A percentile compares a stretch with the other conserved stretches of the same genome.
Evolutionary conservation across 1,140 invertebrate species (phyloP).

Genomic region (Mya arenaria): DNA sequence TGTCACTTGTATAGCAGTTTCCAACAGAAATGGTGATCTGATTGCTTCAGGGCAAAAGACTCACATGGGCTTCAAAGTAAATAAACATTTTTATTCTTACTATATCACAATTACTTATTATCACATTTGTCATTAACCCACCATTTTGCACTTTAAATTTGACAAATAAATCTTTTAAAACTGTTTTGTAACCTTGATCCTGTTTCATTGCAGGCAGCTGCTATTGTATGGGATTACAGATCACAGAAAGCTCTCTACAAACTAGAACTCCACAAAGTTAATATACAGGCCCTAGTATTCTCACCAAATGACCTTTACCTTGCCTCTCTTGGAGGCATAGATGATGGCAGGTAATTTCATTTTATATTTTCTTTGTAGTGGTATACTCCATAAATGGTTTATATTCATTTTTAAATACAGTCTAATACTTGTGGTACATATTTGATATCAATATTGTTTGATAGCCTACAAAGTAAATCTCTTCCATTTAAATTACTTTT

Average conservation of each 20-base stretch:
- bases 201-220: slow-evolving; percentile 87
- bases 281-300: slow-evolving; percentile 91
- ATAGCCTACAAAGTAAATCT: no score
- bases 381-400: no score
- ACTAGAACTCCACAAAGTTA: slow-evolving; percentile 92
- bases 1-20: slow-evolving; percentile 91
- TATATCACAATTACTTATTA: no score
- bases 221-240: slow-evolving; percentile 94
- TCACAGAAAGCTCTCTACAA: slow-evolving; percentile 84
- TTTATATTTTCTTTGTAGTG: no score
- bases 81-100: background rate
- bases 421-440: no score
- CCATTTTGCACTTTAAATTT: no score
- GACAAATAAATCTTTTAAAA: no score
- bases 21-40: slow-evolving; percentile 87
- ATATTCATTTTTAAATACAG: no score
- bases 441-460: no score
- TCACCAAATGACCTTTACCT: slow-evolving; percentile 90
- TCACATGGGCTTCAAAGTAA: slow-evolving; percentile 94
- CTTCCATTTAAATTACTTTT: no score
- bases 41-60: slow-evolving; percentile 94
- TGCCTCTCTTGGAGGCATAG: slow-evolving; percentile 92
- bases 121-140: no score
- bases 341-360: slow-evolving; percentile 88
- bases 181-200: no score